phyloP scores from a whole-genome alignment of 1,140 invertebrate species.

The Aricia agestis region DNA sequence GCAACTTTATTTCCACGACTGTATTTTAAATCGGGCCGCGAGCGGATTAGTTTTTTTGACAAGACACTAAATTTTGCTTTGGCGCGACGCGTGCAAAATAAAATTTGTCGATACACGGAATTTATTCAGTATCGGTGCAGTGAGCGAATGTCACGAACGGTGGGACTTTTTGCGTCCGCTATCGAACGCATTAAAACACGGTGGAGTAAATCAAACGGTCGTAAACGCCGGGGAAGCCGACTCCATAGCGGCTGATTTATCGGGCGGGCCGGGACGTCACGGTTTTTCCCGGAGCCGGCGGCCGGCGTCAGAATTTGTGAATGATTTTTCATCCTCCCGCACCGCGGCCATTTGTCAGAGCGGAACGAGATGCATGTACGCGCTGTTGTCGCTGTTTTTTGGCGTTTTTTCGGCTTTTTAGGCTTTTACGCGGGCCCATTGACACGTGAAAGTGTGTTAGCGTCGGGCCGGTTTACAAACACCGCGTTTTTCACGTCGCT shows the following conservation, averaged over 20 bases:
- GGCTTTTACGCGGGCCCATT: constrained; percentile 71
- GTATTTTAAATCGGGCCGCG: background rate
- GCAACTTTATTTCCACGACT: background rate
- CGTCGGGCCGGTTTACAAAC: constrained; percentile 64
- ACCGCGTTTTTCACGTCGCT: constrained; percentile 44
- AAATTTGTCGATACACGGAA: constrained; percentile 32
- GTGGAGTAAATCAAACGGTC: constrained; percentile 61
- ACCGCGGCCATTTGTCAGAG: constrained; percentile 71
- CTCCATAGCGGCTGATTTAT: constrained; percentile 71
- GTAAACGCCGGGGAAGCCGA: constrained; percentile 60
- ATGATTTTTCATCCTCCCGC: constrained; percentile 69
- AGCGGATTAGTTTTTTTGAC: background rate
- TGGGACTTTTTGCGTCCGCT: constrained; percentile 37
- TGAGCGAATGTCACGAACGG: constrained; percentile 29
- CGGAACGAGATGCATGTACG: constrained; percentile 69
- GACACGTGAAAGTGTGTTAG: constrained; percentile 74
- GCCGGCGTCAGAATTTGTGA: constrained; percentile 69
- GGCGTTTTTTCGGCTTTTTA: constrained; percentile 60
- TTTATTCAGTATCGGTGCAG: constrained; percentile 24
- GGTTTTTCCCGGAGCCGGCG: constrained; percentile 52
- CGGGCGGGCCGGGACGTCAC: constrained; percentile 57
- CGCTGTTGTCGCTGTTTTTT: constrained; percentile 49
- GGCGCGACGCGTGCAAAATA: constrained; percentile 25
- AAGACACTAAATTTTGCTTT: background rate
- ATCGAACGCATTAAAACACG: constrained; percentile 55